Percentiles rank a stretch among this genome's conserved stretches.
Conservation (phyloP, 1,140 invertebrate genomes). For the Holotrichia oblita region DNA sequence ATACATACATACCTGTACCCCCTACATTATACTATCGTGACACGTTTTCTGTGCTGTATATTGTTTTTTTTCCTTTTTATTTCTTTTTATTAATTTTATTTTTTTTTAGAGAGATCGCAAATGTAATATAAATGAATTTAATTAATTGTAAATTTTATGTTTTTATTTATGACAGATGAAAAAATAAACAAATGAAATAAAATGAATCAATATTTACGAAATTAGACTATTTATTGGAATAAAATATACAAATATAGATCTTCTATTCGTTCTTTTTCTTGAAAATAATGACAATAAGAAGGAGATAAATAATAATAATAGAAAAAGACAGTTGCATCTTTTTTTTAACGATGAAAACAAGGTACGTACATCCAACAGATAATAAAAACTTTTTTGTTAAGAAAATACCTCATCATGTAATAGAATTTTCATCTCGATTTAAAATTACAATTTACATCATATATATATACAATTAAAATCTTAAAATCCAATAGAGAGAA, state of each 20-base stretch:
- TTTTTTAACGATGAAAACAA: neutral
- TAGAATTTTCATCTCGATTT: conserved; percentile 10
- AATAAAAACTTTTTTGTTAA: conserved; percentile 66
- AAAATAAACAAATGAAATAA: conserved; percentile 5
- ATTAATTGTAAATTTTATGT: conserved; percentile 27
- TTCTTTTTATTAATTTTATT: conserved; percentile 56
- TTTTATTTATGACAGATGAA: neutral
- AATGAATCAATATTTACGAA: neutral
- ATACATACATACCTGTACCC: neutral
- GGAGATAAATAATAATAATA: conserved; percentile 53
- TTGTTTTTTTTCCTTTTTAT: conserved; percentile 80
- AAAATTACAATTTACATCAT: conserved; percentile 28
- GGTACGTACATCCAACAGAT: conserved; percentile 79
- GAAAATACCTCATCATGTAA: conserved; percentile 6
- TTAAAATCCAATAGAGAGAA: conserved; percentile 19
- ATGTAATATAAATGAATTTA: conserved; percentile 30
- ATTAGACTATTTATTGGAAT: conserved; percentile 36
- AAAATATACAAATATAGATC: conserved; percentile 31
- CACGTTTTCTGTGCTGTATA: conserved; percentile 25
- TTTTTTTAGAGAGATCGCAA: conserved; percentile 10
- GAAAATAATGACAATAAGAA: conserved; percentile 52
- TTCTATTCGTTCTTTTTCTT: neutral
- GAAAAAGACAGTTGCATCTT: neutral
- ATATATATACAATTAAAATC: conserved; percentile 21
- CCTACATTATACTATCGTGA: conserved; percentile 13